These are phyloP conservation scores for Novumbra hubbsi DNA, from an alignment of 2,797 vertebrate genomes.

Conservation along the genomic window DNA sequence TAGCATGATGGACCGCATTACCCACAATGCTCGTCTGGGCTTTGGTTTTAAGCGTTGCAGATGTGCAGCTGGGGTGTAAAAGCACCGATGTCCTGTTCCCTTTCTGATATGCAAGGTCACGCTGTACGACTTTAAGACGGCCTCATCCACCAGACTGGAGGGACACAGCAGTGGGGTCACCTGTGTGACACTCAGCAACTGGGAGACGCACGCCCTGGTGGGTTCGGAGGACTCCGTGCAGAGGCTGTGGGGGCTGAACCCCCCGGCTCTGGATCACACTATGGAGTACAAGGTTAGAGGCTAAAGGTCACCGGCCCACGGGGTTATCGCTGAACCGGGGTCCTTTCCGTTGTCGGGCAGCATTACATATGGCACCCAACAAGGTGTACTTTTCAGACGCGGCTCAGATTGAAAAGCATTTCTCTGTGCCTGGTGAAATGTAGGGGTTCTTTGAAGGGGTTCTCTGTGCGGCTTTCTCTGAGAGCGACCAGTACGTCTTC, in stretches of 20 bases:
- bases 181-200: constrained; percentile 73
- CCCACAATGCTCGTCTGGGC: background rate
- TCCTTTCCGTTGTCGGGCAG: background rate
- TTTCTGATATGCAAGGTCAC: constrained; percentile 41
- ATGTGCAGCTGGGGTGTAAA: background rate
- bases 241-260: constrained; percentile 77
- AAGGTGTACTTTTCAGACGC: background rate
- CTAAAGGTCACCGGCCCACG: background rate
- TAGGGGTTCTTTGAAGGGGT: constrained; percentile 74
- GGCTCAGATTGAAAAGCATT: background rate
- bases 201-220: constrained; percentile 70
- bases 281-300: constrained; percentile 78
- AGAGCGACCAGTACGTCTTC: constrained; percentile 72
- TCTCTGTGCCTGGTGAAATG: constrained; percentile 4
- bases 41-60: background rate
- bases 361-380: too few species aligned
- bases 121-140: constrained; percentile 54
- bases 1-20: background rate
- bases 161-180: constrained; percentile 72
- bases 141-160: constrained; percentile 60
- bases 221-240: constrained; percentile 74
- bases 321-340: background rate
- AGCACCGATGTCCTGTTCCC: background rate
- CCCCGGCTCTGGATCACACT: constrained; percentile 69
- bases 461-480: constrained; percentile 78